Conservation (phyloP, 2,797 vertebrate genomes). For the Luscinia megarhynchos region DNA sequence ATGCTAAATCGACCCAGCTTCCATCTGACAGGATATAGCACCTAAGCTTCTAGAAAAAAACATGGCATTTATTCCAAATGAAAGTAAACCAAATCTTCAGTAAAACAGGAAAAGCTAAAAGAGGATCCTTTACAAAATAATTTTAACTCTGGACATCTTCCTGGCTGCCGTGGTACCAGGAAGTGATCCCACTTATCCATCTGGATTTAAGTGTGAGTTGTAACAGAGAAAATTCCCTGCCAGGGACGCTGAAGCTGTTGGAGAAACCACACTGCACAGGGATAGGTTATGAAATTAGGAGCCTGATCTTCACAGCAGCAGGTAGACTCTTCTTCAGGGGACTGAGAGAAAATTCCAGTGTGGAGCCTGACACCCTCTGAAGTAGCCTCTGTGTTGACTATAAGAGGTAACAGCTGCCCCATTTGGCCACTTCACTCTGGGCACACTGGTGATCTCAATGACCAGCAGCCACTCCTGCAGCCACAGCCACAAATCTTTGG, state of each 20-base stretch:
- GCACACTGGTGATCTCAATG: background rate
- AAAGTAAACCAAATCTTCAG: background rate
- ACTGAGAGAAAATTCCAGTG: background rate
- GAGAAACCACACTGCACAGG: background rate
- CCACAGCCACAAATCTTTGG: background rate
- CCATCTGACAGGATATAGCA: conserved; percentile 16
- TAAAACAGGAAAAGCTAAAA: background rate
- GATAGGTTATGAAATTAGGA: background rate
- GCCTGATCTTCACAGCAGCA: background rate
- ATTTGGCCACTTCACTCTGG: background rate
- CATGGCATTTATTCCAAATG: background rate
- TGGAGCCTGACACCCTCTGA: background rate
- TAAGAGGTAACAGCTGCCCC: background rate
- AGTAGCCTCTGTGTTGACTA: accelerated
- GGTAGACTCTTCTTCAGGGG: background rate
- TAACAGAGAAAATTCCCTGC: background rate
- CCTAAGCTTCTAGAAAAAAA: background rate
- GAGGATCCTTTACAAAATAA: background rate
- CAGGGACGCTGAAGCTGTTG: background rate
- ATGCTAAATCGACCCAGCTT: background rate
- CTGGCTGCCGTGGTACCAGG: background rate
- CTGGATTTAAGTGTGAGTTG: background rate
- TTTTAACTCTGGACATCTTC: background rate
- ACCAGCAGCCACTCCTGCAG: background rate
- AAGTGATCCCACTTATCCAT: background rate